These are phyloP conservation scores for Styela clava DNA, from an alignment of 23 tunicate species.

Conservation along the genomic window DNA sequence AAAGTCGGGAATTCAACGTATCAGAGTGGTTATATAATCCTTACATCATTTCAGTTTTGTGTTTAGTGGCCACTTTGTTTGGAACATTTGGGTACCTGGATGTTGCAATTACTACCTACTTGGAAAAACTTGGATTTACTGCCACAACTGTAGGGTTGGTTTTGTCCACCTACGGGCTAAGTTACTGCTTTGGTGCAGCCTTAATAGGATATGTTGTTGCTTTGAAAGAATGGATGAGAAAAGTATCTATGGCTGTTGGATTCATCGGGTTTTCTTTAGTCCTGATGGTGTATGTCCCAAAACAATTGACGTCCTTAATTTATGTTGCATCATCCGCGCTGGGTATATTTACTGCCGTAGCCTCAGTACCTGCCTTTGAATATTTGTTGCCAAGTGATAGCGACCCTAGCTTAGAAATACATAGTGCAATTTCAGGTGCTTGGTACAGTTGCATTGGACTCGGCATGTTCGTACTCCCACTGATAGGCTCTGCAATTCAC, in stretches of 20 bases:
- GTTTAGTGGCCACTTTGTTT: conserved; percentile 2
- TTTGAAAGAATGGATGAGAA: background rate
- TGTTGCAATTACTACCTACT: conserved; percentile 8
- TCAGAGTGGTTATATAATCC: background rate
- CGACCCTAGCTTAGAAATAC: background rate
- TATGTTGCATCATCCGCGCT: conserved; percentile 15
- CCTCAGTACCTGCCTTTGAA: background rate
- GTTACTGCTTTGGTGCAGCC: background rate
- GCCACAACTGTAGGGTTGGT: background rate
- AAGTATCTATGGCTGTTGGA: background rate
- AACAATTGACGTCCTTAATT: background rate
- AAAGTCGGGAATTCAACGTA: background rate
- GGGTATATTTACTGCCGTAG: background rate
- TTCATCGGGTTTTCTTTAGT: background rate
- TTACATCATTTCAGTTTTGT: background rate
- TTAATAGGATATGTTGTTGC: conserved; percentile 1
- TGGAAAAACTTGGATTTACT: conserved; percentile 5
- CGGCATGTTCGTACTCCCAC: conserved; percentile 9
- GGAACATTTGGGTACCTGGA: conserved; percentile 13
- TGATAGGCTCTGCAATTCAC: conserved; percentile 5
- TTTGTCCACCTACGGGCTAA: background rate
- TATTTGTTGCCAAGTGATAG: background rate
- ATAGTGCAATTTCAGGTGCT: conserved; percentile 8
- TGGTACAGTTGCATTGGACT: conserved; percentile 14
- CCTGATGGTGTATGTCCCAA: background rate